phyloP scores from a whole-genome alignment of 2,888 invertebrate genomes.

The Germaria angustata region DNA sequence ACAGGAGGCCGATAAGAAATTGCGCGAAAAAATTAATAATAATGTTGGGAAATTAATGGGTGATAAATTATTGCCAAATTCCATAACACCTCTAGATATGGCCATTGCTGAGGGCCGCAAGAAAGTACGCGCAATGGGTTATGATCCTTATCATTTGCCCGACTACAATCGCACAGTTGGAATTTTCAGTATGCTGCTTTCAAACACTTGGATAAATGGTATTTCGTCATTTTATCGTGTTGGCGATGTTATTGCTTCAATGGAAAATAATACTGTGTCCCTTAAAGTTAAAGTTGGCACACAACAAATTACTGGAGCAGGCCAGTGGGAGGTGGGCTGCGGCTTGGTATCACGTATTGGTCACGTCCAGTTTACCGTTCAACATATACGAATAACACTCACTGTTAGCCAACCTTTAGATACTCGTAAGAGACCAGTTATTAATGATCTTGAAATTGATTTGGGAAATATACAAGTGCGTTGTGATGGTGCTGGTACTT shows the following conservation, averaged over 20 bases:
- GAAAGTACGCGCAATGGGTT: slow-evolving; percentile 83
- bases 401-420: slow-evolving; percentile 88
- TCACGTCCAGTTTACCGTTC: slow-evolving; percentile 88
- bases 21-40: slow-evolving; percentile 87
- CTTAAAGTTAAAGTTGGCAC: slow-evolving; percentile 87
- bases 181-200: slow-evolving; percentile 85
- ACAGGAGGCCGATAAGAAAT: slow-evolving; percentile 87
- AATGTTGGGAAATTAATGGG: slow-evolving; percentile 86
- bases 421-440: slow-evolving; percentile 85
- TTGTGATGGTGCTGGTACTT: slow-evolving; percentile 91
- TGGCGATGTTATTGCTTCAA: slow-evolving; percentile 87
- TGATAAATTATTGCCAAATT: slow-evolving; percentile 89
- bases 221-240: slow-evolving; percentile 90
- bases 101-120: slow-evolving; percentile 87
- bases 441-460: slow-evolving; percentile 88
- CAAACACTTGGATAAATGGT: slow-evolving; percentile 89
- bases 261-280: slow-evolving; percentile 86
- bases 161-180: slow-evolving; percentile 88
- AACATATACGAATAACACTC: slow-evolving; percentile 86
- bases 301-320: slow-evolving; percentile 87
- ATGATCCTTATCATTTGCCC: slow-evolving; percentile 88
- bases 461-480: slow-evolving; percentile 91
- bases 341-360: slow-evolving; percentile 86
- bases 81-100: slow-evolving; percentile 92
- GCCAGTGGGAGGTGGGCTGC: slow-evolving; percentile 89